These are phyloP conservation scores for Aphelocoma californica DNA, from an alignment of 2,797 vertebrate species.

Conservation along the genomic window DNA sequence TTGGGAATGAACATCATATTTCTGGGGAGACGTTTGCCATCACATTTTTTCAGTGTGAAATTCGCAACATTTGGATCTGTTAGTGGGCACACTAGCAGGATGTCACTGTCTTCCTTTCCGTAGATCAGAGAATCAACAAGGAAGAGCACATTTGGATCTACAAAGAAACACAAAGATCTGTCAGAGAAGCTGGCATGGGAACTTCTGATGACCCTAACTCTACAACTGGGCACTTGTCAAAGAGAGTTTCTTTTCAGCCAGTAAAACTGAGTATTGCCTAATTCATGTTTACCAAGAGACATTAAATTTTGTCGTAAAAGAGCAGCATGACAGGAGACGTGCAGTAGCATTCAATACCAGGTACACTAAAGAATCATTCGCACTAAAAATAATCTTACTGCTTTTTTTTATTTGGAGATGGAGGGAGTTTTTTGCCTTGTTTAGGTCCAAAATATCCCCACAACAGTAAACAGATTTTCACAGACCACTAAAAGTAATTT, in stretches of 20 bases:
- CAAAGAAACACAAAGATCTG: neutral
- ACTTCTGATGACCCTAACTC: neutral
- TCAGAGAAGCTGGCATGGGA: neutral
- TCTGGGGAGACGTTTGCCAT: slow-evolving; percentile 71
- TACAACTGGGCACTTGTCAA: neutral
- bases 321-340: neutral
- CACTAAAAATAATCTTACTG: slow-evolving; percentile 10
- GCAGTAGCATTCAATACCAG: neutral
- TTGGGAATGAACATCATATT: slow-evolving; percentile 78
- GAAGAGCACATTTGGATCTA: slow-evolving; percentile 90
- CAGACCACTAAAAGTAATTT: slow-evolving; percentile 19
- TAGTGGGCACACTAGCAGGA: slow-evolving; percentile 84
- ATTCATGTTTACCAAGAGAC: neutral
- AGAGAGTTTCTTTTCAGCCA: neutral
- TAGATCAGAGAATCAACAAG: slow-evolving; percentile 78
- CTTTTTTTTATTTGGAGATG: slow-evolving; percentile 1
- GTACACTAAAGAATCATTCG: neutral
- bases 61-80: slow-evolving; percentile 85
- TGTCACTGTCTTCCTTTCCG: slow-evolving; percentile 79
- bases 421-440: neutral
- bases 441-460: slow-evolving; percentile 1
- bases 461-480: slow-evolving; percentile 29
- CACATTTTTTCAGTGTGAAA: slow-evolving; percentile 82
- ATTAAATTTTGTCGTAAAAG: neutral
- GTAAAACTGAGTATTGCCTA: neutral